Percentiles rank a stretch among this genome's conserved stretches.
phyloP scores from a whole-genome alignment of 2,888 invertebrate genomes.

The Cephus nigrinus region DNA sequence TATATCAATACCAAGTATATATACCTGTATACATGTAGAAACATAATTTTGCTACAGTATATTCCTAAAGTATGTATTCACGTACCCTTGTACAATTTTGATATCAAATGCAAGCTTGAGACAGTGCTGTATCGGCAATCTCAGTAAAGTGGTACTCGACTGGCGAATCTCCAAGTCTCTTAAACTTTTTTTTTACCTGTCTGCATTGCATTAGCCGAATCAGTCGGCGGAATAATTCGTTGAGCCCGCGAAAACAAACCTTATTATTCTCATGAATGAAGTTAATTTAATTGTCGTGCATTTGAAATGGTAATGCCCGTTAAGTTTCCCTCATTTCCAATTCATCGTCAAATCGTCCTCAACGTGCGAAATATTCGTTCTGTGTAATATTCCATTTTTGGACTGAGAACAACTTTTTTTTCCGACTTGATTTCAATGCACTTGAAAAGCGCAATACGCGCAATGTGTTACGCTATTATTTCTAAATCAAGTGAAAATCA shows the following conservation, averaged over 20 bases:
- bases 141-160: conserved; percentile 25
- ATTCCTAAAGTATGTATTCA: not conserved
- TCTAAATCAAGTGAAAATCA: not conserved
- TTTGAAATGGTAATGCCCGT: conserved; percentile 47
- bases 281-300: conserved; percentile 47
- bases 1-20: not conserved
- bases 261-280: conserved; percentile 39
- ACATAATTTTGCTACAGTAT: not conserved
- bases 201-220: conserved; percentile 22
- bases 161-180: conserved; percentile 32
- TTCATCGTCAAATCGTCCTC: conserved; percentile 29
- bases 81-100: not conserved
- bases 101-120: not conserved
- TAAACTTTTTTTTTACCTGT: conserved; percentile 26
- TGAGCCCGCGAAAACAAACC: conserved; percentile 36
- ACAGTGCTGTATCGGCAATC: not conserved
- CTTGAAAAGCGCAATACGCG: not conserved
- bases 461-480: not conserved
- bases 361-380: not conserved
- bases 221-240: conserved; percentile 37
- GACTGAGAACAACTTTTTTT: not conserved
- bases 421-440: not conserved
- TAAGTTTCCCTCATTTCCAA: conserved; percentile 35
- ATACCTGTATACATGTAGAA: no score
- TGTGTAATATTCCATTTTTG: not conserved